A percentile compares a stretch with the other conserved stretches of the same genome.
phyloP scores from a whole-genome alignment of 2,113 vertebrate species.

The Plotosus lineatus region DNA sequence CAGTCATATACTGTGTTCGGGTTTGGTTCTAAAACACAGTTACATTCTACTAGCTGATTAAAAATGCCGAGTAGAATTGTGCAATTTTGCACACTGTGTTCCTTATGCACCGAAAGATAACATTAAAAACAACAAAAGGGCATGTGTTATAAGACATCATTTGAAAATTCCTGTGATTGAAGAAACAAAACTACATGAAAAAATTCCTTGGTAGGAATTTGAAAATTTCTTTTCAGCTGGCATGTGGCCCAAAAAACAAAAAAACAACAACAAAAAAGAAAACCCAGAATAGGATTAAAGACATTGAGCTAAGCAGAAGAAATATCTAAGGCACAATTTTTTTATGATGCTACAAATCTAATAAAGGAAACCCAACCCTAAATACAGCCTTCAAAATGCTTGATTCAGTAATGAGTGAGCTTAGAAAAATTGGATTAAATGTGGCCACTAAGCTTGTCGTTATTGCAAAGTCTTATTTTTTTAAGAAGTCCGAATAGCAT shows the following conservation, averaged over 20 bases:
- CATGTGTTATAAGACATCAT: not conserved
- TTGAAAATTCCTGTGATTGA: not conserved
- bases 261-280: no score
- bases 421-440: conserved; percentile 5
- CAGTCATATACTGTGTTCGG: not conserved
- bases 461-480: not conserved
- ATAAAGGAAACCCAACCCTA: not conserved
- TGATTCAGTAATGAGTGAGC: not conserved
- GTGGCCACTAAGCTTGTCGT: not conserved
- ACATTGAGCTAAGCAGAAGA: conserved; percentile 37
- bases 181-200: conserved; percentile 1
- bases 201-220: conserved; percentile 5
- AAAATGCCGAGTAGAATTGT: not conserved
- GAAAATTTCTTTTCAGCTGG: not conserved
- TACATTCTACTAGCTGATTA: conserved; percentile 18
- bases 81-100: not conserved
- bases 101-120: not conserved
- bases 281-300: conserved; percentile 28
- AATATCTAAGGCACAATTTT: conserved; percentile 20
- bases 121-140: conserved; percentile 14
- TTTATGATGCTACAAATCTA: conserved; percentile 35
- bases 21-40: not conserved
- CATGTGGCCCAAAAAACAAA: not conserved
- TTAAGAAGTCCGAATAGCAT: not conserved
- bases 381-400: not conserved